phyloP scores from a whole-genome alignment of 2,113 vertebrate genomes.

The Macrotis lagotis region DNA sequence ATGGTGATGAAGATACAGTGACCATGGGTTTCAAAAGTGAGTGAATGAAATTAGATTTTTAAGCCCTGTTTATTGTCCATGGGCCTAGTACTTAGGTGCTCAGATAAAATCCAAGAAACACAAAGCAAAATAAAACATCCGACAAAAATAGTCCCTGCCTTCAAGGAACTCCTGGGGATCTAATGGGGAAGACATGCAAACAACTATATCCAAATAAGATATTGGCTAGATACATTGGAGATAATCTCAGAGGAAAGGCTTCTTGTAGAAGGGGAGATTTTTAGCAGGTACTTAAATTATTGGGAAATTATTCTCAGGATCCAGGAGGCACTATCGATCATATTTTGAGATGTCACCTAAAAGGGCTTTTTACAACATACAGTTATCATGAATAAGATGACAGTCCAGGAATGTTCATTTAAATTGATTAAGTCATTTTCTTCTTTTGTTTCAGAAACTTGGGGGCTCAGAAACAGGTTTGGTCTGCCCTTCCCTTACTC shows the following conservation, averaged over 20 bases:
- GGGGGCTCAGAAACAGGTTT: constrained; percentile 81
- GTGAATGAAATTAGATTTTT: background rate
- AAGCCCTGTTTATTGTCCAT: background rate
- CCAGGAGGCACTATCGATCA: background rate
- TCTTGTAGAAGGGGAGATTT: background rate
- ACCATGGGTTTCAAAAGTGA: background rate
- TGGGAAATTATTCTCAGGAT: constrained; percentile 33
- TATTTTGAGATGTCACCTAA: constrained; percentile 16
- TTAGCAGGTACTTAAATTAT: background rate
- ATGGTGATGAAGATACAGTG: background rate
- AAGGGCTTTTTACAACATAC: background rate
- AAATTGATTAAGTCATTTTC: constrained; percentile 33
- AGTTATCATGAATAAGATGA: background rate
- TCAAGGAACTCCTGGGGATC: background rate
- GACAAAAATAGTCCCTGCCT: background rate
- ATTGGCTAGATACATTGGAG: background rate
- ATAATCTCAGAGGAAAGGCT: background rate
- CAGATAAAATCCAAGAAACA: background rate
- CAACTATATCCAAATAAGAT: background rate
- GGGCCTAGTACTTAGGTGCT: background rate
- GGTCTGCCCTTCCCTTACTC: constrained; percentile 83
- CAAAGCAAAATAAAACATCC: background rate
- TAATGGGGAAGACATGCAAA: background rate
- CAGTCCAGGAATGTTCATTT: background rate
- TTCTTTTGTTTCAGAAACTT: constrained; percentile 83